phyloP scores from a whole-genome alignment of 2,113 vertebrate species.

The Amphilophus citrinellus region DNA sequence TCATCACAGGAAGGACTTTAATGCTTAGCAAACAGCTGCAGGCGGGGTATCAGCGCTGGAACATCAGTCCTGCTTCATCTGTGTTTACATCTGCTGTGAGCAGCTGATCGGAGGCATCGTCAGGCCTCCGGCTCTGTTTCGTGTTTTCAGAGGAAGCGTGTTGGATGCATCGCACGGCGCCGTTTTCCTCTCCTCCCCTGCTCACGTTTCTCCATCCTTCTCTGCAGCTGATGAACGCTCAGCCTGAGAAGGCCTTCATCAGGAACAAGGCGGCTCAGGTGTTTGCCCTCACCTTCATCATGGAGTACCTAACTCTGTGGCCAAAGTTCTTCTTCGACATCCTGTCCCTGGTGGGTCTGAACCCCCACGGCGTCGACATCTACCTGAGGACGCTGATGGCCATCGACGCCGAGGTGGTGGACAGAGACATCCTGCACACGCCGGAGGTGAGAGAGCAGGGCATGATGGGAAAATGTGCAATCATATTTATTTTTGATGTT shows the following conservation, averaged over 20 bases:
- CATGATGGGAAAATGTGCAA: background rate
- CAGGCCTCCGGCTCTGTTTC: no score
- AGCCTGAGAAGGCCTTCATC: conserved; percentile 96
- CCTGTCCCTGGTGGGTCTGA: conserved; percentile 92
- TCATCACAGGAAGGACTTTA: no score
- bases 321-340: conserved; percentile 99
- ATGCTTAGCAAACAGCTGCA: no score
- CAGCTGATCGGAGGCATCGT: no score
- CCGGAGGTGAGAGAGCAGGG: conserved; percentile 84
- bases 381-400: conserved; percentile 98
- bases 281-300: conserved; percentile 94
- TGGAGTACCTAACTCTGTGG: conserved; percentile 96
- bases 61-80: background rate
- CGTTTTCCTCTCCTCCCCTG: no score
- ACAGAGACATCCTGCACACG: conserved; percentile 92
- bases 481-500: background rate
- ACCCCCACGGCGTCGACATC: conserved; percentile 92
- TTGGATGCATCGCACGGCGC: no score
- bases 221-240: conserved; percentile 88
- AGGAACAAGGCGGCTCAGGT: conserved; percentile 98
- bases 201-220: no score
- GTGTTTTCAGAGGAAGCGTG: no score
- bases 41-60: no score
- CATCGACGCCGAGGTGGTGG: conserved; percentile 95
- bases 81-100: background rate